Evolutionary conservation across 2,888 invertebrate species (phyloP).

Genomic region (Melangyna quadrimaculata): DNA sequence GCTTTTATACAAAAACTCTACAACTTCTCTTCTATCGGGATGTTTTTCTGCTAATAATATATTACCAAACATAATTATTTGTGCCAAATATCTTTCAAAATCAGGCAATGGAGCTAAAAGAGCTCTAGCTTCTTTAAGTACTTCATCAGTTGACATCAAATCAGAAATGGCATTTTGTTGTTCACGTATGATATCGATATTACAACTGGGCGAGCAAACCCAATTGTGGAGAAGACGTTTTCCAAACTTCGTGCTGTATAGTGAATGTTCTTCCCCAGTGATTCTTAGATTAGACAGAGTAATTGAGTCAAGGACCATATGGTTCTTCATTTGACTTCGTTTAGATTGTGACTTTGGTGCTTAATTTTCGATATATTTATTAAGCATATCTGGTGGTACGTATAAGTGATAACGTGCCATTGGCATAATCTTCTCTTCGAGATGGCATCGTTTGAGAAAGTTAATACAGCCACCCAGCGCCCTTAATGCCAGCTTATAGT

Average conservation of each 20-base stretch:
- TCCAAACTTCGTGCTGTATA: constrained; percentile 94
- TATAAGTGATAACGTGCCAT: constrained; percentile 88
- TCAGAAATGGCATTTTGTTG: constrained; percentile 92
- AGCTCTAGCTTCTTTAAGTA: constrained; percentile 85
- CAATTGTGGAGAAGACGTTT: constrained; percentile 94
- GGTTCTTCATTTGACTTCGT: constrained; percentile 76
- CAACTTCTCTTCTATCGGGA: constrained; percentile 90
- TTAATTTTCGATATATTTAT: background rate
- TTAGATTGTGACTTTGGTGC: constrained; percentile 75
- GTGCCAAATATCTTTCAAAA: constrained; percentile 94
- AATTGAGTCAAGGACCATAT: constrained; percentile 94
- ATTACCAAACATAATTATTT: constrained; percentile 96
- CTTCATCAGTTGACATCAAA: constrained; percentile 85
- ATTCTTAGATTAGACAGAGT: constrained; percentile 92
- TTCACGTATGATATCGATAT: constrained; percentile 86
- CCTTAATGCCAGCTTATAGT: constrained; percentile 88
- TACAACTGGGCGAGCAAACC: constrained; percentile 96
- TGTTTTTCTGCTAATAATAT: constrained; percentile 88
- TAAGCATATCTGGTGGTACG: constrained; percentile 84
- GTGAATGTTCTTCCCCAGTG: constrained; percentile 89
- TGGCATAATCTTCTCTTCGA: constrained; percentile 93
- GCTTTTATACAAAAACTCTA: background rate
- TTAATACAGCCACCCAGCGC: constrained; percentile 92
- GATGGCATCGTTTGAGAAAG: constrained; percentile 89
- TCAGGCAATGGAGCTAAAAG: constrained; percentile 92